Evolutionary conservation across 2,888 invertebrate genomes (phyloP).

Genomic region (Thelaira solivaga): DNA sequence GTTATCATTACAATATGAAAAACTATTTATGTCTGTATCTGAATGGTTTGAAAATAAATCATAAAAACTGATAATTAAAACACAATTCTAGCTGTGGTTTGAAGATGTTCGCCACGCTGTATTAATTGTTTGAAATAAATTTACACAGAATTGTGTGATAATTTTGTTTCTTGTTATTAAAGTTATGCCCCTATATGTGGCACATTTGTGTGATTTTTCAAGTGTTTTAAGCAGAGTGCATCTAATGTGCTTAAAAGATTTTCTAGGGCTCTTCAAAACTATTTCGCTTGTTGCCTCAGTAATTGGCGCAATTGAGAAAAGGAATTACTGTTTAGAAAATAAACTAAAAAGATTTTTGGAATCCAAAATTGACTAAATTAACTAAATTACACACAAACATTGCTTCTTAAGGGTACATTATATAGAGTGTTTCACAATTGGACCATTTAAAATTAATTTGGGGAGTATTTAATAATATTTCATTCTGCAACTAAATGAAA

Average conservation of each 20-base stretch:
- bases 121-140: no score
- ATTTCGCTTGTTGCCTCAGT: constrained; percentile 23
- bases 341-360: background rate
- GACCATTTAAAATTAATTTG: no score
- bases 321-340: constrained; percentile 8
- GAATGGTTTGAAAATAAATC: constrained; percentile 15
- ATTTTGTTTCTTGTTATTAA: background rate
- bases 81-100: background rate
- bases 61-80: constrained; percentile 30
- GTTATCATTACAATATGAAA: constrained; percentile 16
- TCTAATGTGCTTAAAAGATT: constrained; percentile 6
- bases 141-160: background rate
- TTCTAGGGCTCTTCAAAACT: constrained; percentile 19
- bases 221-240: background rate
- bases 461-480: no score
- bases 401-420: no score
- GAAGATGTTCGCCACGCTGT: background rate
- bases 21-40: constrained; percentile 2
- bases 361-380: no score
- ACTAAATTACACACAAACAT: no score
- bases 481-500: no score
- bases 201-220: constrained; percentile 19
- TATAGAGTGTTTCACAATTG: no score
- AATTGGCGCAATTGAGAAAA: constrained; percentile 1
- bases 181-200: constrained; percentile 10